A percentile compares a stretch with the other conserved stretches of the same genome.
These are phyloP conservation scores for Bolborhynchus lineola DNA, from an alignment of 2,113 vertebrate species.

Conservation along the genomic window DNA sequence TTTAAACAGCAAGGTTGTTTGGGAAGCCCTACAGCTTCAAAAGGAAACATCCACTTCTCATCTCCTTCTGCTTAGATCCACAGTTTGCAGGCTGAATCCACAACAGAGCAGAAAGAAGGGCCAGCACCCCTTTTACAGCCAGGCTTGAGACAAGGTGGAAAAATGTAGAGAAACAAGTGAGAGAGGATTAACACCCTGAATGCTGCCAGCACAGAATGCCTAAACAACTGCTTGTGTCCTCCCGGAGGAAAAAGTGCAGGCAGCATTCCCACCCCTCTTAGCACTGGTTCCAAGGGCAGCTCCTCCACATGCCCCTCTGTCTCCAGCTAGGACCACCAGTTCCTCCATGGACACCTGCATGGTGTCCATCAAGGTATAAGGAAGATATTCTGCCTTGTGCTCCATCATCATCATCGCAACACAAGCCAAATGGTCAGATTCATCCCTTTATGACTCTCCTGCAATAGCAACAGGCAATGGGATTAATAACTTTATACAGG, in stretches of 20 bases:
- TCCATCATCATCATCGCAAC: neutral
- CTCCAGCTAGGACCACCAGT: neutral
- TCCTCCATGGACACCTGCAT: neutral
- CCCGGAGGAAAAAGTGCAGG: neutral
- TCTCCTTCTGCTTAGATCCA: neutral
- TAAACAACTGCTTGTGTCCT: neutral
- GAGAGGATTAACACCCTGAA: neutral
- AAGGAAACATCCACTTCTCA: neutral
- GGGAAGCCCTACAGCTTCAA: neutral
- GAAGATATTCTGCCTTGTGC: neutral
- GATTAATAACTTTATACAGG: neutral
- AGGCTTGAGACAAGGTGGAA: neutral
- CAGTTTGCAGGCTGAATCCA: neutral
- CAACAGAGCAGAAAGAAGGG: neutral
- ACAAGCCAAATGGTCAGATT: neutral
- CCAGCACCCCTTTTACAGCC: neutral
- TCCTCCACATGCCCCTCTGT: rapidly evolving
- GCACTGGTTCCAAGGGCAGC: neutral
- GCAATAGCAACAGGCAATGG: rapidly evolving
- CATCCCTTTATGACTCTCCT: neutral
- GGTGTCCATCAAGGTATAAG: neutral
- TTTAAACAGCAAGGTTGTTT: neutral
- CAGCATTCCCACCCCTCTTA: neutral
- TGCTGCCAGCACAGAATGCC: neutral
- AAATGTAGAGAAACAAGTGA: neutral